A percentile compares a stretch with the other conserved stretches of the same genome.
Conservation (phyloP, 1,140 invertebrate species). For the Diprion similis region DNA sequence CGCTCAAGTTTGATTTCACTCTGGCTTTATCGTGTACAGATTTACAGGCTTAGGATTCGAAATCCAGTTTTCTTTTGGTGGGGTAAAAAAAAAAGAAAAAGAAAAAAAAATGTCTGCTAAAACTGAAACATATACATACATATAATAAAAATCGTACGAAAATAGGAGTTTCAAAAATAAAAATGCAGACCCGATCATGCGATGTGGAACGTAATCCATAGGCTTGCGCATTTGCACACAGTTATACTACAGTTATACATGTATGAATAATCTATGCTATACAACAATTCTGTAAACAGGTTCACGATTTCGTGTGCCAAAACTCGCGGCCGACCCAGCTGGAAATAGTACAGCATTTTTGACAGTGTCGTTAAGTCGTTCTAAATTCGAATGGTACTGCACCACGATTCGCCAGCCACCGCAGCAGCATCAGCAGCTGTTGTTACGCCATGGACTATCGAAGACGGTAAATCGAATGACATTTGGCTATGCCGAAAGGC, state of each 20-base stretch:
- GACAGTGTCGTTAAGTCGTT: not conserved
- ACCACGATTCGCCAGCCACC: not conserved
- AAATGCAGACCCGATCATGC: not conserved
- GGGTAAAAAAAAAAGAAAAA: too few relatives aligned
- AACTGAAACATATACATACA: not conserved
- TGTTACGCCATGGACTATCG: too few relatives aligned
- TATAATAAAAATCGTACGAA: not conserved
- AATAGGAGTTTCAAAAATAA: not conserved
- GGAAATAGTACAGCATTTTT: conserved; percentile 5
- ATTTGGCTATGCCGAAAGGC: too few relatives aligned
- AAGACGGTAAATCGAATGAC: too few relatives aligned
- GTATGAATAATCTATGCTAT: too few relatives aligned
- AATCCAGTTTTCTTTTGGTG: too few relatives aligned
- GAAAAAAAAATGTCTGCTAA: too few relatives aligned
- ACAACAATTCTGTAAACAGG: not conserved
- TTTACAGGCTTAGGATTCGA: too few relatives aligned
- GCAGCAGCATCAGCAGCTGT: too few relatives aligned
- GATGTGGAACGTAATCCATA: not conserved
- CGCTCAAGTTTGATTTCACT: too few relatives aligned
- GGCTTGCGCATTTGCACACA: not conserved
- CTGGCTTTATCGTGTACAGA: too few relatives aligned
- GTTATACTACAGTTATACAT: not conserved
- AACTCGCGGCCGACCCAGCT: not conserved
- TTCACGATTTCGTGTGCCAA: not conserved
- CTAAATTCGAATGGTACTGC: not conserved